phyloP scores from a whole-genome alignment of 2,888 invertebrate genomes.

The Agriopis aurantiaria region DNA sequence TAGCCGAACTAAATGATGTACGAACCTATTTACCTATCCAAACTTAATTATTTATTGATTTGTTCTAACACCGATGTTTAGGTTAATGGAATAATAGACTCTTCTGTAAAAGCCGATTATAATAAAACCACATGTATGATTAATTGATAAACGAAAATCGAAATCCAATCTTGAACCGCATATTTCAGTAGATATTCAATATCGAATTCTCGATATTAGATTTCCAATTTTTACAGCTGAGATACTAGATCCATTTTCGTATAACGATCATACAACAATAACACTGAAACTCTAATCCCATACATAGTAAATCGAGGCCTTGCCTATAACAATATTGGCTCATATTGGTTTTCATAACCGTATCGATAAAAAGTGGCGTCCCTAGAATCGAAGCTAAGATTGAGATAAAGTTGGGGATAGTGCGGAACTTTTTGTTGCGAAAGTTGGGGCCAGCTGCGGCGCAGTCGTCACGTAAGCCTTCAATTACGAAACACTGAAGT shows the following conservation, averaged over 20 bases:
- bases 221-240: conserved; percentile 34
- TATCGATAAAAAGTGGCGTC: conserved; percentile 67
- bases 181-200: conserved; percentile 25
- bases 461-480: conserved; percentile 83
- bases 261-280: conserved; percentile 50
- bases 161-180: conserved; percentile 21
- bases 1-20: conserved; percentile 10
- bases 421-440: conserved; percentile 72
- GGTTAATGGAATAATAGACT: conserved; percentile 3
- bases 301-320: conserved; percentile 58
- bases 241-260: conserved; percentile 44
- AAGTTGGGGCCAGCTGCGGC: conserved; percentile 78
- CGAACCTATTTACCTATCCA: not conserved
- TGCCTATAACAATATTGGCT: conserved; percentile 62
- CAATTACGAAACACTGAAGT: conserved; percentile 84
- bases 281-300: conserved; percentile 53
- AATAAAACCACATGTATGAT: conserved; percentile 23
- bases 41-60: conserved; percentile 3
- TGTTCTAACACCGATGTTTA: not conserved
- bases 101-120: conserved; percentile 17
- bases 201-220: conserved; percentile 30
- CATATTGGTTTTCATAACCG: conserved; percentile 67
- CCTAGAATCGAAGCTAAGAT: conserved; percentile 76
- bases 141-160: conserved; percentile 17
- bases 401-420: conserved; percentile 80